phyloP scores from a whole-genome alignment of 2,888 invertebrate species.

The Tillus elongatus region DNA sequence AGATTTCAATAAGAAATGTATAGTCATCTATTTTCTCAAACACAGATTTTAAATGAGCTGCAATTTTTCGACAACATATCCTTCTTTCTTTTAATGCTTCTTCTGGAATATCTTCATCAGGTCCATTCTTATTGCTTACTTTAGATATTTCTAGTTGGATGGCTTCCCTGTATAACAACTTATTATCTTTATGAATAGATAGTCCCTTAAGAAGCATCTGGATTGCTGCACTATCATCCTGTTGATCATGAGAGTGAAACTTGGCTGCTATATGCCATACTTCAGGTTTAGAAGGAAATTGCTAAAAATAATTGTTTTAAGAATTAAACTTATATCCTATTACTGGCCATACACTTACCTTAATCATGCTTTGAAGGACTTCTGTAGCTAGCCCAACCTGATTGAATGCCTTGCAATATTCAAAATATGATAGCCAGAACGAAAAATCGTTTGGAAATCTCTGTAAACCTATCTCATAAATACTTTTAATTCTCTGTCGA shows the following conservation, averaged over 20 bases:
- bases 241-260: constrained; percentile 64
- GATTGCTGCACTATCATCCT: constrained; percentile 60
- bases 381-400: constrained; percentile 48
- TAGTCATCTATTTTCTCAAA: constrained; percentile 23
- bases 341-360: constrained; percentile 44
- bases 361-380: constrained; percentile 53
- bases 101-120: constrained; percentile 31
- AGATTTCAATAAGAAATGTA: constrained; percentile 36
- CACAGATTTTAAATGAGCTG: constrained; percentile 36
- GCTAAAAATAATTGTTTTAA: constrained; percentile 46
- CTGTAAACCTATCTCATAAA: constrained; percentile 62
- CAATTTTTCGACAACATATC: constrained; percentile 40
- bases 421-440: constrained; percentile 69
- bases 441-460: constrained; percentile 63
- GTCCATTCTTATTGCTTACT: constrained; percentile 28
- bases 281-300: constrained; percentile 63
- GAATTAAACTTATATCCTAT: no score
- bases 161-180: constrained; percentile 60
- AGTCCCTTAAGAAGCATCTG: constrained; percentile 66
- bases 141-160: constrained; percentile 49
- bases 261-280: constrained; percentile 73
- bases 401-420: constrained; percentile 63
- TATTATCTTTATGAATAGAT: constrained; percentile 61
- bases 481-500: constrained; percentile 58
- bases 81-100: constrained; percentile 38